These are phyloP conservation scores for Chionoecetes opilio DNA, from an alignment of 1,140 invertebrate genomes.

Conservation along the genomic window DNA sequence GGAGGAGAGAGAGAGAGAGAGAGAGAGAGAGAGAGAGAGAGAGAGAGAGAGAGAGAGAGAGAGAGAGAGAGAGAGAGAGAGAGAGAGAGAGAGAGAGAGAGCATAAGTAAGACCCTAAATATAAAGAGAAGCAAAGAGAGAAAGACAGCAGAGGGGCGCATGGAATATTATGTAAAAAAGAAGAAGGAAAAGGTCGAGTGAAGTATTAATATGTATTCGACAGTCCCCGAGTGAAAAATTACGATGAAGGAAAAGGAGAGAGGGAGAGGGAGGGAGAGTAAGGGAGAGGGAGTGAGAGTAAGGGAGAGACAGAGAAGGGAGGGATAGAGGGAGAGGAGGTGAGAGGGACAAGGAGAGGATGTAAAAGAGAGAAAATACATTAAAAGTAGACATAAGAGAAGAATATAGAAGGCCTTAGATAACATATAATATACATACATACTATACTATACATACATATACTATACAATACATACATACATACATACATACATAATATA, in stretches of 20 bases:
- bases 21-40: neutral
- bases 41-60: conserved; percentile 6
- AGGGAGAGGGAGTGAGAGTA: neutral
- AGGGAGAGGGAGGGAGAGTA: neutral
- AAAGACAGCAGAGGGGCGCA: neutral
- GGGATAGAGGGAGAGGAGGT: neutral
- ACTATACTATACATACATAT: too few relatives aligned
- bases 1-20: neutral
- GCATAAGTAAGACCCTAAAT: neutral
- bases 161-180: neutral
- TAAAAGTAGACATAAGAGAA: neutral
- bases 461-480: too few relatives aligned
- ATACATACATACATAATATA: too few relatives aligned
- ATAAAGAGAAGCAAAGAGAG: too few relatives aligned
- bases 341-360: neutral
- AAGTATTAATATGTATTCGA: conserved; percentile 59
- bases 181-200: conserved; percentile 22
- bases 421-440: too few relatives aligned
- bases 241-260: neutral
- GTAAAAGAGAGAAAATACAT: neutral
- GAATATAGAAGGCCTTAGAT: too few relatives aligned
- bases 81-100: neutral
- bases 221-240: conserved; percentile 49
- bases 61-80: neutral
- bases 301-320: neutral